These are phyloP conservation scores for Alentia gelatinosa DNA, from an alignment of 2,888 invertebrate species.

Conservation along the genomic window DNA sequence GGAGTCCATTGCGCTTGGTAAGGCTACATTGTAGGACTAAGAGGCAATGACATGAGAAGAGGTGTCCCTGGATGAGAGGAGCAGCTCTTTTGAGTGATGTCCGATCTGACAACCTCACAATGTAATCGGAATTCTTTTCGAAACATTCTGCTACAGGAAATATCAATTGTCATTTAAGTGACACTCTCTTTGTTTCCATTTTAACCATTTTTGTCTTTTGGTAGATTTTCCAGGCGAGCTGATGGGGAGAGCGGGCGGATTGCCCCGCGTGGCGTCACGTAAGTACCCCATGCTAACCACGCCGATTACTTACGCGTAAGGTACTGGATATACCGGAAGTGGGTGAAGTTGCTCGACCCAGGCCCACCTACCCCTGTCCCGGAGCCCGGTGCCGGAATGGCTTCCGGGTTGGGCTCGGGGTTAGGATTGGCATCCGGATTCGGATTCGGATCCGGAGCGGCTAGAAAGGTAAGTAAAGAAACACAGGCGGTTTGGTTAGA, in stretches of 20 bases:
- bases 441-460: constrained; percentile 37
- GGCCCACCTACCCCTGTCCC: constrained; percentile 1
- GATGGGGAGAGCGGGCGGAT: neutral
- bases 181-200: too few relatives aligned
- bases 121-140: too few relatives aligned
- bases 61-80: too few relatives aligned
- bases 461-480: constrained; percentile 11
- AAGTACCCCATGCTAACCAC: constrained; percentile 9
- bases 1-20: too few relatives aligned
- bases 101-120: too few relatives aligned
- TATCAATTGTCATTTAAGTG: too few relatives aligned
- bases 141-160: too few relatives aligned
- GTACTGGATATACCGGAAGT: constrained; percentile 65
- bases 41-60: too few relatives aligned
- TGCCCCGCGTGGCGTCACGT: neutral
- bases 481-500: neutral
- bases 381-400: constrained; percentile 30
- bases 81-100: too few relatives aligned
- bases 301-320: constrained; percentile 62
- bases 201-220: too few relatives aligned
- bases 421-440: constrained; percentile 39
- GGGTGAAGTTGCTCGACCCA: constrained; percentile 47
- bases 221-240: too few relatives aligned
- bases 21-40: too few relatives aligned
- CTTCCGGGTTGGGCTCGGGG: constrained; percentile 39